Percentiles rank a stretch among this genome's conserved stretches.
Conservation (phyloP, 2,888 invertebrate species). For the Phengaris arion region DNA sequence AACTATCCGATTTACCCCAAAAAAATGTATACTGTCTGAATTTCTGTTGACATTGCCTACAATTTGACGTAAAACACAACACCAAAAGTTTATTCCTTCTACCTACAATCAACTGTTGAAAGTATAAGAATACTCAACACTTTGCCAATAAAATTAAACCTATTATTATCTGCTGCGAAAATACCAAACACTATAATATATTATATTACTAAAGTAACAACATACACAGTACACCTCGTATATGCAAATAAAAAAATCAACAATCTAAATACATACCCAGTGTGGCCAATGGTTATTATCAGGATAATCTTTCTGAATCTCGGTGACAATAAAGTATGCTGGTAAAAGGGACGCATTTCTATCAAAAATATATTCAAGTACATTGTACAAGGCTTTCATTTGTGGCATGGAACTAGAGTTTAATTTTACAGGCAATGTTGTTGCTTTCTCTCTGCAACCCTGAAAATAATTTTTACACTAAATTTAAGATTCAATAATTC, state of each 20-base stretch:
- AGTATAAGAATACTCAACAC: too few relatives aligned
- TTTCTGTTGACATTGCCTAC: too few relatives aligned
- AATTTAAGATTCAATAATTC: neutral
- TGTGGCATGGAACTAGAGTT: constrained; percentile 91
- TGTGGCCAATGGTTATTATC: constrained; percentile 92
- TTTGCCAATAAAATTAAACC: too few relatives aligned
- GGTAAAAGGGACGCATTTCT: constrained; percentile 94
- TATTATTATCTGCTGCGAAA: too few relatives aligned
- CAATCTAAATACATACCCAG: constrained; percentile 83
- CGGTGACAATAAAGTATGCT: constrained; percentile 96
- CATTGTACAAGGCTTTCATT: constrained; percentile 87
- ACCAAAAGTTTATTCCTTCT: too few relatives aligned
- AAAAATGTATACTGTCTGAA: too few relatives aligned
- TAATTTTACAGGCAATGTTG: constrained; percentile 87
- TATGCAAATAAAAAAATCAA: neutral
- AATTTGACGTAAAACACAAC: too few relatives aligned
- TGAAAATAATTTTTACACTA: constrained; percentile 48
- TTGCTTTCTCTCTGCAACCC: constrained; percentile 93
- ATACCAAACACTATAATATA: too few relatives aligned
- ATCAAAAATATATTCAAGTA: constrained; percentile 94
- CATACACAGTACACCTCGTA: too few relatives aligned
- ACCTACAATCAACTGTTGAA: too few relatives aligned
- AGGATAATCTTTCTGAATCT: constrained; percentile 93
- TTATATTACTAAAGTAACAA: too few relatives aligned
- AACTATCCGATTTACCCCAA: too few relatives aligned